A percentile compares a stretch with the other conserved stretches of the same genome.
Conservation (phyloP, 2,113 vertebrate genomes). For the Entomyzon cyanotis region DNA sequence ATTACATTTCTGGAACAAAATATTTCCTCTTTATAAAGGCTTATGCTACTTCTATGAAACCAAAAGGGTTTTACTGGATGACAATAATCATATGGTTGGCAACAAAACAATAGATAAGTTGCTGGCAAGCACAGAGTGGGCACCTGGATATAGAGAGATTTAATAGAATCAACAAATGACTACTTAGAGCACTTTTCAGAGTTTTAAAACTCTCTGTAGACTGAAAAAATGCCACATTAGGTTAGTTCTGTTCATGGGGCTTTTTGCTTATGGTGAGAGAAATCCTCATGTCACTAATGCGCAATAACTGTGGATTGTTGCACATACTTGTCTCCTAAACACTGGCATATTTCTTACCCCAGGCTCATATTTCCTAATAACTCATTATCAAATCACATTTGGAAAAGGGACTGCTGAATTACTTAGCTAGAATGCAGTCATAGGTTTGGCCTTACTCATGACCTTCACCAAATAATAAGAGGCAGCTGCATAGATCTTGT, state of each 20-base stretch:
- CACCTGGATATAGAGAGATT: not conserved
- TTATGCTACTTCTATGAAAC: not conserved
- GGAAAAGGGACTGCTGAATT: not conserved
- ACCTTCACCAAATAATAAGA: conserved; percentile 46
- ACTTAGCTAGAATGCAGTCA: not conserved
- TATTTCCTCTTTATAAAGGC: not conserved
- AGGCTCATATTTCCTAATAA: not conserved
- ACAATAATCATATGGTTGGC: not conserved
- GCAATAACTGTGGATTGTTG: not conserved
- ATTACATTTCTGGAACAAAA: not conserved
- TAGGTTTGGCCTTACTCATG: conserved; percentile 20
- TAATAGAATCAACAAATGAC: not conserved
- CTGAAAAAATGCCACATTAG: not conserved
- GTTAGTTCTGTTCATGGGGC: not conserved
- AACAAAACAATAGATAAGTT: not conserved
- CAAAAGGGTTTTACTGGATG: not conserved
- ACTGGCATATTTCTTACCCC: not conserved
- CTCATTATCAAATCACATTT: conserved; percentile 7
- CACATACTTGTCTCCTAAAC: not conserved
- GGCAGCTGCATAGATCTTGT: conserved; percentile 3
- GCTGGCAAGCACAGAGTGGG: not conserved
- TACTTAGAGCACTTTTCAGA: not conserved
- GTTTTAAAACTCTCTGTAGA: not conserved
- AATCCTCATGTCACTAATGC: not conserved
- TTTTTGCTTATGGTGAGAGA: not conserved